These are phyloP conservation scores for Maniola jurtina DNA, from an alignment of 1,140 invertebrate species.

Conservation along the genomic window DNA sequence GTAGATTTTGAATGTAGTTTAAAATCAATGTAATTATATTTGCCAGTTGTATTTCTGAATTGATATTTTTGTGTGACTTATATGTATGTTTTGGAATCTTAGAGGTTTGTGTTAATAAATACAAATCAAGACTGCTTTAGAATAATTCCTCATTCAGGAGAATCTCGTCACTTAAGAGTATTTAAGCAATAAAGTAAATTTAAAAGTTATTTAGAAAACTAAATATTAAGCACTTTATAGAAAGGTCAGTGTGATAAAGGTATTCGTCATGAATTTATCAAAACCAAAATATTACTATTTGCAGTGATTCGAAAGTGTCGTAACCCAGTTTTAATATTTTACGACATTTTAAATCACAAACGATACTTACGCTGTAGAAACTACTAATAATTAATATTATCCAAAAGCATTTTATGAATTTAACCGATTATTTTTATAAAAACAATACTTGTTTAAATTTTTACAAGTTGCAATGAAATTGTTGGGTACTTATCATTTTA, in stretches of 20 bases:
- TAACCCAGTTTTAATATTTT: too few species aligned
- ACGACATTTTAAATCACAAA: too few species aligned
- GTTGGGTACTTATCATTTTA: background rate
- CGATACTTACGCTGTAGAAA: too few species aligned
- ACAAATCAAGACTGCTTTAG: slow-evolving; percentile 32
- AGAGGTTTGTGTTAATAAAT: slow-evolving; percentile 19
- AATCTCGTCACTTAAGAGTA: slow-evolving; percentile 19
- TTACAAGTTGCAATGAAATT: slow-evolving; percentile 14
- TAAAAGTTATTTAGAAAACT: background rate
- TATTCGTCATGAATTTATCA: too few species aligned
- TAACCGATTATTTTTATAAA: background rate
- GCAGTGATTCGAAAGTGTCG: too few species aligned
- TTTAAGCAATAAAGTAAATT: background rate
- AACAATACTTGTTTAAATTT: slow-evolving; percentile 21
- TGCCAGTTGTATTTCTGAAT: background rate
- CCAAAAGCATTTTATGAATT: background rate
- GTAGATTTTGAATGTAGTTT: background rate
- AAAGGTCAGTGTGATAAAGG: background rate
- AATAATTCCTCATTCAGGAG: slow-evolving; percentile 17
- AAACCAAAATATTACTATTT: background rate
- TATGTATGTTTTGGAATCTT: slow-evolving; percentile 4
- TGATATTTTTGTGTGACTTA: slow-evolving; percentile 3
- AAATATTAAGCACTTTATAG: background rate
- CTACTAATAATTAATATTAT: too few species aligned
- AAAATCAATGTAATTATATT: background rate